A percentile compares a stretch with the other conserved stretches of the same genome.
Conservation (phyloP, 2,888 invertebrate genomes). For the Lasioglossum morio region DNA sequence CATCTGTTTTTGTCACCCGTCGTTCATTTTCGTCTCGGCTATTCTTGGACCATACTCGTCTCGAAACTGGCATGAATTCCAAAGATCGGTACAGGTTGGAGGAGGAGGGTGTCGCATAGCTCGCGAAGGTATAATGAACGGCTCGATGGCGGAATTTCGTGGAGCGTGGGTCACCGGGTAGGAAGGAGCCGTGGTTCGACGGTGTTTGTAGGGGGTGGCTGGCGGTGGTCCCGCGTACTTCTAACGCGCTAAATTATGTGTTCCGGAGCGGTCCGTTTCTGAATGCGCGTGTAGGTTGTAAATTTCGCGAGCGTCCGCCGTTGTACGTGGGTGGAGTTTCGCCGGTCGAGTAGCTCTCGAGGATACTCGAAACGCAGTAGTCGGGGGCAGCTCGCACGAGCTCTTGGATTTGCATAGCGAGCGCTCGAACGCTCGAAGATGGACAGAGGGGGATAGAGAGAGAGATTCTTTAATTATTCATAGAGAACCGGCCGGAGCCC, state of each 20-base stretch:
- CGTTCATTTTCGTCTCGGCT: no score
- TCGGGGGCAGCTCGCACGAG: conserved; percentile 32
- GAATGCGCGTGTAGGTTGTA: conserved; percentile 57
- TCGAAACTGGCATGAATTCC: not conserved
- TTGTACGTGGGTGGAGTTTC: conserved; percentile 58
- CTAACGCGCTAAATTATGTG: conserved; percentile 51
- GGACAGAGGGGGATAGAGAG: conserved; percentile 22
- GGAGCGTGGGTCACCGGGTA: conserved; percentile 3
- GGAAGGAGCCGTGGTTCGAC: conserved; percentile 21
- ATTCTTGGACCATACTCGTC: no score
- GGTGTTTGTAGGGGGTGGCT: not conserved
- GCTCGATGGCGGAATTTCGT: not conserved
- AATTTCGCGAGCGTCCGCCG: conserved; percentile 53
- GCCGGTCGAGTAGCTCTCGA: conserved; percentile 50
- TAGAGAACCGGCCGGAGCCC: conserved; percentile 29
- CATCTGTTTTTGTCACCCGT: no score
- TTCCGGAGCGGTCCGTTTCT: conserved; percentile 45
- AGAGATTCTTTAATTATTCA: conserved; percentile 61
- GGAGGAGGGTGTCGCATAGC: not conserved
- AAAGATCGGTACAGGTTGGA: not conserved
- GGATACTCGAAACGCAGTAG: conserved; percentile 60
- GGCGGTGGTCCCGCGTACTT: conserved; percentile 26
- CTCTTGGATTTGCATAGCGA: conserved; percentile 53
- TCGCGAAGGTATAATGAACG: not conserved
- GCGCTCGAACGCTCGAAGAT: conserved; percentile 49